A percentile compares a stretch with the other conserved stretches of the same genome.
These are phyloP conservation scores for Rhegmatorhina hoffmannsi DNA, from an alignment of 2,113 vertebrate species.

Conservation along the genomic window DNA sequence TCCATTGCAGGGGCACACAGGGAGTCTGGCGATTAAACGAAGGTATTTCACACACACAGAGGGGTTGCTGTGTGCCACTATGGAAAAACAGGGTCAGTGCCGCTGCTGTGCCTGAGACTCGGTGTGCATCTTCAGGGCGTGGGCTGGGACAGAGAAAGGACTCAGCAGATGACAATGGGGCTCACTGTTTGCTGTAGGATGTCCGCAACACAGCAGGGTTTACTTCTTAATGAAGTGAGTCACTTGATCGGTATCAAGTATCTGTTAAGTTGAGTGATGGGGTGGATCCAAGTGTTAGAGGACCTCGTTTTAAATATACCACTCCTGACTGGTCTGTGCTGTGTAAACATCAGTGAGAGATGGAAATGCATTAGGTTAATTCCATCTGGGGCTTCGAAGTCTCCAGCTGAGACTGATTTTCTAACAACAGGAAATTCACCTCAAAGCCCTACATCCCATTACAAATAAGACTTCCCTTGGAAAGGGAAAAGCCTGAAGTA, in stretches of 20 bases:
- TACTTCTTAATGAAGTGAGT: slow-evolving; percentile 51
- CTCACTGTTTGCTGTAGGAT: neutral
- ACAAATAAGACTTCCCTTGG: neutral
- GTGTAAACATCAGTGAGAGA: neutral
- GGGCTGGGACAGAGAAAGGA: neutral
- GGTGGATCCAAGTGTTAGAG: slow-evolving; percentile 13
- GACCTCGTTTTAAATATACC: neutral
- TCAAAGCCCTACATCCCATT: neutral
- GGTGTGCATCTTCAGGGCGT: neutral
- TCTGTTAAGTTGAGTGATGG: neutral
- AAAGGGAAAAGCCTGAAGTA: neutral
- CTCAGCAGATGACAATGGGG: slow-evolving; percentile 29
- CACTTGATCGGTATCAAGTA: slow-evolving; percentile 11
- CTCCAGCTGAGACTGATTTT: neutral
- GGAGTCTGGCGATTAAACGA: neutral
- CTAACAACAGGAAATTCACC: neutral
- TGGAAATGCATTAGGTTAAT: neutral
- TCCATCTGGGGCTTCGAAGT: neutral
- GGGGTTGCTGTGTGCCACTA: neutral
- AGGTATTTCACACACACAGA: neutral
- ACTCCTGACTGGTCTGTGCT: neutral
- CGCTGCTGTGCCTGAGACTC: neutral
- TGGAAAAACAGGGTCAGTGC: slow-evolving; percentile 2
- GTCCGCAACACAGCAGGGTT: neutral
- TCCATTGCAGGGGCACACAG: neutral